Evolutionary conservation across 1,140 invertebrate species (phyloP).

Genomic region (Dryas iulia): DNA sequence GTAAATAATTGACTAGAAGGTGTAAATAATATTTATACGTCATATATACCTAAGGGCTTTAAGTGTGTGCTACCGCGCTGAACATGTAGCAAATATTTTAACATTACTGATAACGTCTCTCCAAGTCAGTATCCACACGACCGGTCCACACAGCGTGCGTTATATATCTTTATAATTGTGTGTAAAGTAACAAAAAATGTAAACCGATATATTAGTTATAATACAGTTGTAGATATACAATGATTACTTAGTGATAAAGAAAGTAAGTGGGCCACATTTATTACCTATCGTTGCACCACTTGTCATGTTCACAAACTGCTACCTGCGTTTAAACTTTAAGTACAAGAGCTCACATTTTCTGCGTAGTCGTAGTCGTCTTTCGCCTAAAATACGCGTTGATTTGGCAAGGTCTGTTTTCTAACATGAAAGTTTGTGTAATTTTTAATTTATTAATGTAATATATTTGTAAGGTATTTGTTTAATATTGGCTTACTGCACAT

Average conservation of each 20-base stretch:
- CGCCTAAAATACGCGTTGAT: no score
- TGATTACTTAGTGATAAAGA: neutral
- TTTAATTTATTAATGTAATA: no score
- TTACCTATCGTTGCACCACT: neutral
- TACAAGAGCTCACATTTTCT: neutral
- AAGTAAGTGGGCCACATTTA: neutral
- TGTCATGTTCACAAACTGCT: no score
- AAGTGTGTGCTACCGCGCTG: neutral
- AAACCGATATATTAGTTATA: neutral
- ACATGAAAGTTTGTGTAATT: no score
- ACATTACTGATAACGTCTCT: slow-evolving; percentile 41
- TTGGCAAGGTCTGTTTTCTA: no score
- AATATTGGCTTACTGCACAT: no score
- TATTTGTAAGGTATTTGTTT: no score
- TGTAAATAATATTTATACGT: neutral
- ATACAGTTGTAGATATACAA: neutral
- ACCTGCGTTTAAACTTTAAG: neutral
- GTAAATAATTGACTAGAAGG: neutral
- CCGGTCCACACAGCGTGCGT: slow-evolving; percentile 16
- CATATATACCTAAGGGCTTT: neutral
- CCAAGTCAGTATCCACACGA: slow-evolving; percentile 30
- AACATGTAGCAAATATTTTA: slow-evolving; percentile 4
- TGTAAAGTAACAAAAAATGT: neutral
- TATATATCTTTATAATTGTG: slow-evolving; percentile 1
- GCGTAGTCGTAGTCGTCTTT: neutral